phyloP scores from a whole-genome alignment of 2,113 vertebrate genomes.

The Thymallus thymallus region DNA sequence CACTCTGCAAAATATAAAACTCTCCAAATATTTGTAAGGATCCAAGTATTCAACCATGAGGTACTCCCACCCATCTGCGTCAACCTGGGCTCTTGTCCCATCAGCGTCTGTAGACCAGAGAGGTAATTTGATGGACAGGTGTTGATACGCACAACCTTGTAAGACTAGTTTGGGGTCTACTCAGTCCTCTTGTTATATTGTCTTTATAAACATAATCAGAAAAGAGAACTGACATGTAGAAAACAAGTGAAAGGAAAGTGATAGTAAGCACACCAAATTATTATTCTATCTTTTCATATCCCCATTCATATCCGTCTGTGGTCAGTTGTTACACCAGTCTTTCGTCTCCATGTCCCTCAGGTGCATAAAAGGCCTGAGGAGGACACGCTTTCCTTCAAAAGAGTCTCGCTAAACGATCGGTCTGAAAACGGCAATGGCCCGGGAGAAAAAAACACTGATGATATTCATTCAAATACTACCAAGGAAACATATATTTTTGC shows the following conservation, averaged over 20 bases:
- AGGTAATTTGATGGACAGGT: background rate
- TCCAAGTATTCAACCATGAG: background rate
- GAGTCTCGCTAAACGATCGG: background rate
- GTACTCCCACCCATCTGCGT: background rate
- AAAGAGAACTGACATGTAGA: background rate
- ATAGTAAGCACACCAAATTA: background rate
- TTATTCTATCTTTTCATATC: background rate
- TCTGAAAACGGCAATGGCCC: constrained; percentile 6
- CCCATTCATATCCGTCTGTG: background rate
- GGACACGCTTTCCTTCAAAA: background rate
- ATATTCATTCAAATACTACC: constrained; percentile 20
- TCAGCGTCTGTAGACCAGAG: background rate
- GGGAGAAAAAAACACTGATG: constrained; percentile 21
- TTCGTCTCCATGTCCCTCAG: background rate
- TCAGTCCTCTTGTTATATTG: background rate
- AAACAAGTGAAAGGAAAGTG: background rate
- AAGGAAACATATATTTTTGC: constrained; percentile 40
- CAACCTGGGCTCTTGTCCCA: background rate
- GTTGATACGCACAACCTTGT: background rate
- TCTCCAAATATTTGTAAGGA: constrained; percentile 9
- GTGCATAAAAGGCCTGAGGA: background rate
- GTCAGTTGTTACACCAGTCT: background rate
- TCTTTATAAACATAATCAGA: background rate
- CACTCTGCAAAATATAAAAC: background rate
- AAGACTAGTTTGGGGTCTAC: too few relatives aligned